Evolutionary conservation across 2,888 invertebrate genomes (phyloP), one percentile per base, ranked within the genome.

Genomic region (Xanthorhoe spadicearia): DNA sequence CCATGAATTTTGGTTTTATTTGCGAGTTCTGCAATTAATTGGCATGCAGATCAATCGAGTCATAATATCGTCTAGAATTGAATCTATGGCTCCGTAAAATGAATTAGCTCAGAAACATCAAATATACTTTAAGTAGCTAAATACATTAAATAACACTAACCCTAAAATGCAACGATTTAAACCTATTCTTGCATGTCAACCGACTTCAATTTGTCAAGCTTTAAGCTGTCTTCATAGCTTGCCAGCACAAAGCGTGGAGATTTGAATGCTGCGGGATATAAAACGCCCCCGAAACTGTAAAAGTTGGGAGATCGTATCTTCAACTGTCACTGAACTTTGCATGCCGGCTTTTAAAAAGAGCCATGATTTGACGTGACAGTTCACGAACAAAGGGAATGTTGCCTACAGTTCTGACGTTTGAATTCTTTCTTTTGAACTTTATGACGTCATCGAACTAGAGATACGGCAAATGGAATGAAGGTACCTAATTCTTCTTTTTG

Each of bases 221-320:
- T 38, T 10, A 38, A 38, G 35, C 9, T 38, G 13, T 43, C 38
- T 1, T 43, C 38, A 4, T 43, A 43, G 13, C 38, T 43, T 48
- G 48, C 48, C 48, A 8, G 15, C 13, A 15, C 15, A 6, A 15
- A 15, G 67, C 64, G 68, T 43, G 50, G 60, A 69, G 69, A 69
- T 69, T 68, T 71, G 70, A 74, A 72, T 70, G 66, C 63, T 66
- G 57, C 61, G 52, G 65, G 64, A 58, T 57, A 60, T 67, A 66
- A 72, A 68, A 64, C 60, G 63, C 49, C 64, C 50, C 54, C 35
- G 46, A 67, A 68, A 70, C 66, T 66, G 66, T 64, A 61, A 69
- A 69, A 71, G 63, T 68, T 68, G 9, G 52, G 56, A 58, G 62
- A 62, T 64, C 64, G 63, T 67, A 60, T 66, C 66, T 64, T 63